These are phyloP conservation scores for Synanthedon tipuliformis DNA, from an alignment of 2,888 invertebrate genomes.

Conservation along the genomic window DNA sequence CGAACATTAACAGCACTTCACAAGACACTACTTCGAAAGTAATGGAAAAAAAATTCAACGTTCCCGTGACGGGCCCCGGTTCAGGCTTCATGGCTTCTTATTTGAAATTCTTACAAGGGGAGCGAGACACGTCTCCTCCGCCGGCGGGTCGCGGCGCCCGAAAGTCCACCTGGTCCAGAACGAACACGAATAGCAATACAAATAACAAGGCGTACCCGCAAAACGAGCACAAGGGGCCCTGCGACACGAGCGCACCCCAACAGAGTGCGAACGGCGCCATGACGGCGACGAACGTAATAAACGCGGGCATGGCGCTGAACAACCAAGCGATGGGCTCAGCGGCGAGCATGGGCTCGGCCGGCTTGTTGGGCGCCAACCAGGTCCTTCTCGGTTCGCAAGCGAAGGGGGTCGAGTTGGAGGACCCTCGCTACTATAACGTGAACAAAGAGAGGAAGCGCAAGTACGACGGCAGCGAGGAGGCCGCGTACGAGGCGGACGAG, in stretches of 20 bases:
- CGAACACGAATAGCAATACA: slow-evolving; percentile 46
- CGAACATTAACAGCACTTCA: slow-evolving; percentile 57
- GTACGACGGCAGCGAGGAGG: slow-evolving; percentile 76
- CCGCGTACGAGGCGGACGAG: slow-evolving; percentile 72
- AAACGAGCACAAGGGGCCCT: slow-evolving; percentile 50
- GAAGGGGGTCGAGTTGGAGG: slow-evolving; percentile 71
- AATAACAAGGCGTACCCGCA: slow-evolving; percentile 47
- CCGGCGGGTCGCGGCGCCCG: slow-evolving; percentile 76
- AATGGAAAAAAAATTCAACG: slow-evolving; percentile 73
- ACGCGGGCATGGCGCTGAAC: slow-evolving; percentile 45
- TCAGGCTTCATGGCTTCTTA: slow-evolving; percentile 90
- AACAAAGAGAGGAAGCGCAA: slow-evolving; percentile 79
- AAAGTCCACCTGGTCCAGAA: slow-evolving; percentile 75
- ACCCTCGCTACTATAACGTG: slow-evolving; percentile 78
- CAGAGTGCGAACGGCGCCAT: slow-evolving; percentile 58
- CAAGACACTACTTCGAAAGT: slow-evolving; percentile 63
- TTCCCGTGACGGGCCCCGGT: slow-evolving; percentile 71
- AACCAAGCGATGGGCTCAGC: slow-evolving; percentile 48
- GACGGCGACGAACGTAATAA: slow-evolving; percentile 41
- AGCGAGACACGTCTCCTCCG: slow-evolving; percentile 84
- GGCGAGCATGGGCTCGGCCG: slow-evolving; percentile 44
- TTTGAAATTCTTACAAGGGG: slow-evolving; percentile 85
- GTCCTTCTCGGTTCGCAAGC: slow-evolving; percentile 41
- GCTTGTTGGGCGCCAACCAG: slow-evolving; percentile 47
- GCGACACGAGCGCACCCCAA: slow-evolving; percentile 43